Conservation (phyloP, 1,140 invertebrate species). For the Drosophila ogumai region DNA sequence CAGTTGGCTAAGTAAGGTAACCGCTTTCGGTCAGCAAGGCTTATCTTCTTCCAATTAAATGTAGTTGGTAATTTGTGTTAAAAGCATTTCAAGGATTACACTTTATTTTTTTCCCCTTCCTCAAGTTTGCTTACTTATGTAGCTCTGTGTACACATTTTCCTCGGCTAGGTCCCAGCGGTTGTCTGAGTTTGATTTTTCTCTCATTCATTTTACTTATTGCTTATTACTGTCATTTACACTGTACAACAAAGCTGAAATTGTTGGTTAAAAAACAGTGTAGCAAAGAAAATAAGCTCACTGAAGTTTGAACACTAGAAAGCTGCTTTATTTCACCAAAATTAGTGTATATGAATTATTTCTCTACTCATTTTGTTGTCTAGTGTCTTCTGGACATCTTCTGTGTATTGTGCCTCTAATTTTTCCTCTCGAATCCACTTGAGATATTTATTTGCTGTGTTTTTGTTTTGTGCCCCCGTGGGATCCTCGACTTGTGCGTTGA, state of each 20-base stretch:
- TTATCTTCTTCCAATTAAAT: constrained; percentile 46
- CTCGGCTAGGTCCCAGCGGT: constrained; percentile 13
- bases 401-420: constrained; percentile 14
- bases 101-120: constrained; percentile 17
- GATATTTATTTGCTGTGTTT: constrained; percentile 30
- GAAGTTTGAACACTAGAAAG: too few relatives aligned
- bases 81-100: constrained; percentile 68
- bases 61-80: constrained; percentile 60
- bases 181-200: constrained; percentile 28
- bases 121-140: constrained; percentile 23
- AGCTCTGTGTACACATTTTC: constrained; percentile 10
- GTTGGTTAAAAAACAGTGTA: neutral
- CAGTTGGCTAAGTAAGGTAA: constrained; percentile 4
- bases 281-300: neutral
- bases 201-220: constrained; percentile 23
- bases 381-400: constrained; percentile 7
- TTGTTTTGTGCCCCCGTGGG: constrained; percentile 11
- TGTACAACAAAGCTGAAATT: neutral
- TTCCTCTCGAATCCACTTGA: constrained; percentile 32
- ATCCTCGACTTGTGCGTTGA: constrained; percentile 12
- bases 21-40: constrained; percentile 22
- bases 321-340: neutral
- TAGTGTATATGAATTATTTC: neutral
- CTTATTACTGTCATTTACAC: constrained; percentile 34
- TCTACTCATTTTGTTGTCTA: neutral